These are phyloP conservation scores for Strigamia maritima DNA, from an alignment of 2,888 invertebrate genomes.

Conservation along the genomic window DNA sequence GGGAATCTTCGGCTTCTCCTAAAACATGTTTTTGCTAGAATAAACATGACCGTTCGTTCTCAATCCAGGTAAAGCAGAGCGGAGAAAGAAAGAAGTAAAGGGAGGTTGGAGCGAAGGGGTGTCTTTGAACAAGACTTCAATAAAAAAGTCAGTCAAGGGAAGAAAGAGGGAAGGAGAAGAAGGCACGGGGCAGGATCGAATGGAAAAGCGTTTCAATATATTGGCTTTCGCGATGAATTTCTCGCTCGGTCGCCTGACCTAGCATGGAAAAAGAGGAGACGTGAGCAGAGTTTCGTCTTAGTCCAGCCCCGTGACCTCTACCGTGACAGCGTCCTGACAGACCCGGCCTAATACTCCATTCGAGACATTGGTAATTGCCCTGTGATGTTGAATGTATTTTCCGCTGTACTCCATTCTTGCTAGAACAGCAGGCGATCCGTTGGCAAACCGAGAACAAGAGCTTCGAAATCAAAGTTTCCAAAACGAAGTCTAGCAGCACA, in stretches of 20 bases:
- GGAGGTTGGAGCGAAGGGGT: background rate
- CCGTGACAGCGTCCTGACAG: background rate
- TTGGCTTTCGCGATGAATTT: slow-evolving; percentile 38
- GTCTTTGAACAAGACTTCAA: background rate
- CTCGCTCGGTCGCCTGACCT: slow-evolving; percentile 38
- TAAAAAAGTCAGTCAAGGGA: background rate
- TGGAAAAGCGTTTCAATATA: slow-evolving; percentile 36
- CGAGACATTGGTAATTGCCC: background rate
- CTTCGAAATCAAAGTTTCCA: background rate
- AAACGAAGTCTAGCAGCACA: background rate
- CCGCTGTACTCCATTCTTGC: background rate
- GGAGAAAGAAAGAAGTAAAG: background rate
- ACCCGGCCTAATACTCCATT: background rate
- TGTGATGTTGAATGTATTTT: background rate
- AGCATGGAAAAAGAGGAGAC: slow-evolving; percentile 2
- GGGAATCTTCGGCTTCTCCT: background rate
- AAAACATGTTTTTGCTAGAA: background rate
- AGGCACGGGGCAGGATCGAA: slow-evolving; percentile 7
- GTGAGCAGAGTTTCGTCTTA: slow-evolving; percentile 2
- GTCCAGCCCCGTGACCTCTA: background rate
- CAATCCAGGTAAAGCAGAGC: background rate
- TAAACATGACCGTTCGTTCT: slow-evolving; percentile 31
- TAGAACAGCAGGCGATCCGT: background rate
- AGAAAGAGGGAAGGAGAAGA: background rate
- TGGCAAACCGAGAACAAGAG: background rate